A percentile compares a stretch with the other conserved stretches of the same genome.
phyloP scores from a whole-genome alignment of 2,888 invertebrate species.

The Tethea ocularis region DNA sequence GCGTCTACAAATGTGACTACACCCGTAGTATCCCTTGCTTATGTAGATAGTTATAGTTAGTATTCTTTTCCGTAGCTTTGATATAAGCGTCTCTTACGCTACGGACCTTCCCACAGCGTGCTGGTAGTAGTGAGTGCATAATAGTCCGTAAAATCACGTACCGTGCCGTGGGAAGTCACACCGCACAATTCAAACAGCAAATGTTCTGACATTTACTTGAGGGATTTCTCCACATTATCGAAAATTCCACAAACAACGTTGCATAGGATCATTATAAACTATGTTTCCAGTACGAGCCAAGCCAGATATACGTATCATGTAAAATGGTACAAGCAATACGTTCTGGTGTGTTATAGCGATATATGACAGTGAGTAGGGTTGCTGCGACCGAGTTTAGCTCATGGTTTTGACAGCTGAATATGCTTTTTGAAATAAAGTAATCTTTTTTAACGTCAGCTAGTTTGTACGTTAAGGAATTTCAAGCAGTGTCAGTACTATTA shows the following conservation, averaged over 20 bases:
- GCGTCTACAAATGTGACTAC: too few relatives aligned
- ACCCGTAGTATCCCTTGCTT: too few relatives aligned
- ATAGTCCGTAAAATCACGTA: too few relatives aligned
- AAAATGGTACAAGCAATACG: background rate
- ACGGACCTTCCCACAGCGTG: too few relatives aligned
- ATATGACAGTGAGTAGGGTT: constrained; percentile 1
- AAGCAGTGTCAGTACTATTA: too few relatives aligned
- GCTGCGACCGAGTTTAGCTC: background rate
- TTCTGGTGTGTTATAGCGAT: constrained; percentile 2
- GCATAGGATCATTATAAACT: constrained; percentile 4
- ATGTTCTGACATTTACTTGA: background rate
- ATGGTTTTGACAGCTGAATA: background rate
- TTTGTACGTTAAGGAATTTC: background rate
- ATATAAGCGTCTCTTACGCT: too few relatives aligned
- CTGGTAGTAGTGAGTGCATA: too few relatives aligned
- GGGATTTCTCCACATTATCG: background rate
- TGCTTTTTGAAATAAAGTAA: background rate
- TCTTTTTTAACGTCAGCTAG: background rate
- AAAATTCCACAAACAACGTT: background rate
- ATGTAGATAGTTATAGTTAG: too few relatives aligned
- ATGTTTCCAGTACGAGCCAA: background rate
- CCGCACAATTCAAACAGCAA: background rate
- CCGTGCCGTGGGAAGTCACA: too few relatives aligned
- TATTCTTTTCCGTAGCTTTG: too few relatives aligned
- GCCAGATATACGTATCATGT: background rate